Conservation (phyloP, 2,113 vertebrate genomes). For the Prionailurus viverrinus region DNA sequence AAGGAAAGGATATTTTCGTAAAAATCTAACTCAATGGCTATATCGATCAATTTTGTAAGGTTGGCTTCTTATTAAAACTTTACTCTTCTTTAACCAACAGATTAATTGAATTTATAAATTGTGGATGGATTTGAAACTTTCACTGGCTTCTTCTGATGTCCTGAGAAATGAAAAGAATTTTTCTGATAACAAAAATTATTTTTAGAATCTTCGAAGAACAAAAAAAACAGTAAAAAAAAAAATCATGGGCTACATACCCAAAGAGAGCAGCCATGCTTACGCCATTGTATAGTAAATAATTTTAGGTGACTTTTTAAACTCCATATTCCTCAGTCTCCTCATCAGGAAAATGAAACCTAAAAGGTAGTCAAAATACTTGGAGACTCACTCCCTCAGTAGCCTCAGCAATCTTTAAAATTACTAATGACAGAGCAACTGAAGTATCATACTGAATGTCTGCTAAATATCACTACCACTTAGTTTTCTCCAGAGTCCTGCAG, state of each 20-base stretch:
- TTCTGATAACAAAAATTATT: not conserved
- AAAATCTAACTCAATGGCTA: not conserved
- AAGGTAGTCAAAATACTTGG: not conserved
- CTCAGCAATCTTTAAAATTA: not conserved
- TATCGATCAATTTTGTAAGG: not conserved
- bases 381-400: not conserved
- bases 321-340: not conserved
- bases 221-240: not conserved
- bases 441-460: not conserved
- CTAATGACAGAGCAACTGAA: not conserved
- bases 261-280: not conserved
- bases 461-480: not conserved
- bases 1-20: not conserved
- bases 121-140: not conserved
- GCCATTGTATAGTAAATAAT: not conserved
- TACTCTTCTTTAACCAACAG: not conserved
- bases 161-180: not conserved
- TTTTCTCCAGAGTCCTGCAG: not conserved
- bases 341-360: constrained; percentile 32
- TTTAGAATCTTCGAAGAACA: not conserved
- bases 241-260: not conserved
- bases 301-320: fast-evolving
- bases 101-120: not conserved
- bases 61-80: not conserved
- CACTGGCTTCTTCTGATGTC: not conserved